Conservation (phyloP, 2,888 invertebrate genomes). For the Leptinotarsa haldemani region DNA sequence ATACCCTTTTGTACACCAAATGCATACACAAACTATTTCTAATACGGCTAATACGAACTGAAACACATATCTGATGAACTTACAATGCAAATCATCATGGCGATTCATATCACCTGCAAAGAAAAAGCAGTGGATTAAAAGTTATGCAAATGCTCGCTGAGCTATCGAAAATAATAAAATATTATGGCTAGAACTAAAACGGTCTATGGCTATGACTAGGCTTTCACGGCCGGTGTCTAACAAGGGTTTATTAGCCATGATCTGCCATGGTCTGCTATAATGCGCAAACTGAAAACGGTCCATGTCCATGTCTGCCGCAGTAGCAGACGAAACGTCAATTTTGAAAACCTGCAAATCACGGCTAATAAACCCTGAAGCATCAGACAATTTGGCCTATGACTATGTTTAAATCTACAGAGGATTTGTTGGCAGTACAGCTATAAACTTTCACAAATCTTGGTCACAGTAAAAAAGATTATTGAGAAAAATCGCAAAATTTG, state of each 20-base stretch:
- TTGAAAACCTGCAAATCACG: no score
- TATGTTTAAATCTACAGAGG: neutral
- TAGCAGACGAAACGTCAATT: no score
- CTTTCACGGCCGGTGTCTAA: no score
- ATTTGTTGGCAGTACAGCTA: neutral
- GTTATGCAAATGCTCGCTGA: constrained; percentile 31
- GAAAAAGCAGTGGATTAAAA: constrained; percentile 51
- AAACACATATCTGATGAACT: constrained; percentile 65
- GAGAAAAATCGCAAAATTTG: no score
- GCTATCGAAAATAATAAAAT: neutral
- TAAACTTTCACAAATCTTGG: neutral
- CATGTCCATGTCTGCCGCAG: no score
- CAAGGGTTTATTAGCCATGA: no score
- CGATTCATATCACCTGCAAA: constrained; percentile 81
- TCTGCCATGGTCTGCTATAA: no score
- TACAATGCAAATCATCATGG: constrained; percentile 81
- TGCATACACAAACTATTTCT: constrained; percentile 33
- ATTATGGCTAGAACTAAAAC: neutral
- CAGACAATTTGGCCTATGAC: neutral
- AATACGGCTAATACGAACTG: neutral
- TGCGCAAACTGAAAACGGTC: no score
- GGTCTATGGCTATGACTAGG: neutral
- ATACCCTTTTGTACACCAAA: constrained; percentile 49
- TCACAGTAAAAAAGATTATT: no score
- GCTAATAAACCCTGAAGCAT: no score